Base-by-base conservation (phyloP, 2,113 vertebrate species). In the Muscicapa adusta region DNA sequence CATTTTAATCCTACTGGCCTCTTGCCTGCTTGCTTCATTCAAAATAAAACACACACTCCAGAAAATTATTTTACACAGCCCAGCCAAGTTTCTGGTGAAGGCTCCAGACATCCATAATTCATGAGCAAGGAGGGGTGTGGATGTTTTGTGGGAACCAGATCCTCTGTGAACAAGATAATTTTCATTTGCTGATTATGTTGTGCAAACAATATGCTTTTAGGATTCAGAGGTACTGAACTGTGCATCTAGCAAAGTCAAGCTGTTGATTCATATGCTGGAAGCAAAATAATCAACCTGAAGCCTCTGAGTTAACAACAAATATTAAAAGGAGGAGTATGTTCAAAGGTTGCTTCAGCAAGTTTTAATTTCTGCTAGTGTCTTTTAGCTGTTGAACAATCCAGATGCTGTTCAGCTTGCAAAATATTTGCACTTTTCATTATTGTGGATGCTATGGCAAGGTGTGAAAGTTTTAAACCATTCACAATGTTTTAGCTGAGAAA, bases 61-160 rank as follows among this genome's bases (percentile, higher is more conserved):
- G 88, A 96, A 96, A 95, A 96, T 50, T 14, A 74, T 90, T 91
- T 95, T 86, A 72, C 61, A 56, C 43, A 97, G 72, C 48, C 72
- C 68, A 93, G 95, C 96, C 96, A 97, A 96, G 88, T 94, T 96
- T 97, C 88, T 96, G 90, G 90, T 86, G 5, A 87, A 93, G 88
- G 66, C 73, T 91, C 72, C 85, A 96, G 85, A 94, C 90, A 96
- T 94, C 94, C 92, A 94, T 97, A 97, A 97, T 95, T 97, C 93
- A 96, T 94, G 88, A 94, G 61, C 65, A 88, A 93, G 68, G 88
- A 85, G 91, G 94, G 88, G 95, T 96, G 94, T 93, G 93, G 95
- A 95, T 88, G 74, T 91, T 93, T 91, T 96, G 94, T 95, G 95
- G 94, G 91, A 97, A 91, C 85, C 1, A 26, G 79, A 94, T 82